Evolutionary conservation across 1,140 invertebrate genomes (phyloP).

Genomic region (Drosophila auraria): DNA sequence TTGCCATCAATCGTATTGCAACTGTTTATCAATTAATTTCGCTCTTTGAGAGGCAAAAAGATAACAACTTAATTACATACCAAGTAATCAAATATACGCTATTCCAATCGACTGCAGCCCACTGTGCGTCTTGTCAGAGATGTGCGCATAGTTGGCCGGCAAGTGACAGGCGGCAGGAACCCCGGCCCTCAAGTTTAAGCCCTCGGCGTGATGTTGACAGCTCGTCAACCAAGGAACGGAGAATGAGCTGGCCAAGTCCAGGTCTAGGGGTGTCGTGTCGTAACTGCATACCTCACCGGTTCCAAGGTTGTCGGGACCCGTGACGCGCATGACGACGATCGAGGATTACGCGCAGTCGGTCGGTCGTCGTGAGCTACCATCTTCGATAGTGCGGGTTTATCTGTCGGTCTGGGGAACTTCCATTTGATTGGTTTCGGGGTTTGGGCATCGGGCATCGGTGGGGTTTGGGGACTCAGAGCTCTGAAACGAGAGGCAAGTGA

Average conservation of each 20-base stretch:
- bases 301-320: conserved; percentile 29
- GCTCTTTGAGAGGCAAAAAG: not conserved
- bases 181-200: conserved; percentile 15
- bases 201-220: conserved; percentile 31
- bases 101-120: not conserved
- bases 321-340: conserved; percentile 30
- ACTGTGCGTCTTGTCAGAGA: conserved; percentile 20
- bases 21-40: conserved; percentile 7
- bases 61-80: conserved; percentile 7
- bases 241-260: not conserved
- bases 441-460: not conserved
- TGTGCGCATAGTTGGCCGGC: conserved; percentile 25
- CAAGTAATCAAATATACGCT: too few species aligned
- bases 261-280: conserved; percentile 12
- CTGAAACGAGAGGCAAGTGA: conserved; percentile 7
- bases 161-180: conserved; percentile 21
- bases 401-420: conserved; percentile 18
- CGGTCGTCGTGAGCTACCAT: not conserved
- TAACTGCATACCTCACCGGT: conserved; percentile 7
- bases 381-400: conserved; percentile 14
- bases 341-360: conserved; percentile 22
- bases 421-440: conserved; percentile 9
- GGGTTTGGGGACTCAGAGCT: not conserved
- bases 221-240: conserved; percentile 4
- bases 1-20: not conserved